phyloP scores from a whole-genome alignment of 2,888 invertebrate genomes.

The Stenodema calcarata region DNA sequence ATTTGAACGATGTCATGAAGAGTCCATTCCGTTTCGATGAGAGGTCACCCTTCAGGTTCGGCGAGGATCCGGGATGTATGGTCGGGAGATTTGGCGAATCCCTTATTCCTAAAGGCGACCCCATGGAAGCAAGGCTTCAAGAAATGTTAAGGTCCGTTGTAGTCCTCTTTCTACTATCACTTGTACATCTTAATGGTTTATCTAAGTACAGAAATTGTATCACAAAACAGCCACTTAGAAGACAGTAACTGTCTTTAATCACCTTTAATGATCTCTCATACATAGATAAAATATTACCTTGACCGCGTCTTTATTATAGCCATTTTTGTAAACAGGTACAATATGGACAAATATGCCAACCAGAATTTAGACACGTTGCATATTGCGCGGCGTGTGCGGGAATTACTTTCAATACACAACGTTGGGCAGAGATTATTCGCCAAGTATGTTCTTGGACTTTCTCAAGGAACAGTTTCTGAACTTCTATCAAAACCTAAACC shows the following conservation, averaged over 20 bases:
- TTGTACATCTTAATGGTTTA: background rate
- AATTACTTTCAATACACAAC: conserved; percentile 93
- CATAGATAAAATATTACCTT: background rate
- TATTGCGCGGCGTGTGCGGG: conserved; percentile 90
- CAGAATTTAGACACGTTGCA: conserved; percentile 94
- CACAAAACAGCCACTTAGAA: background rate
- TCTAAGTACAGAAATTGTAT: background rate
- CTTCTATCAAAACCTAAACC: conserved; percentile 98
- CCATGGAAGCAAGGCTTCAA: conserved; percentile 90
- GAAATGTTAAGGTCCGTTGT: conserved; percentile 76
- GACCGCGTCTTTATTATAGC: background rate
- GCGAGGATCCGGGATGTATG: conserved; percentile 84
- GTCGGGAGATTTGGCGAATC: conserved; percentile 87
- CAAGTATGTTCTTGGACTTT: conserved; percentile 95
- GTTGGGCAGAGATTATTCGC: conserved; percentile 98
- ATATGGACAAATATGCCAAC: conserved; percentile 94
- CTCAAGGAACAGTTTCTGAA: conserved; percentile 98
- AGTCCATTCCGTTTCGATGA: conserved; percentile 83
- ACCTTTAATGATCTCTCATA: background rate
- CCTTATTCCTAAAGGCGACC: conserved; percentile 89
- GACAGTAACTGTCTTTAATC: background rate
- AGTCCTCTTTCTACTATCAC: background rate
- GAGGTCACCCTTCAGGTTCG: conserved; percentile 80
- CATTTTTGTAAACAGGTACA: conserved; percentile 65
- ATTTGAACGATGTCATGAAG: conserved; percentile 64